Percentiles rank a stretch among this genome's conserved stretches.
phyloP scores from a whole-genome alignment of 2,797 vertebrate species.

The Philypnodon macrostomus region DNA sequence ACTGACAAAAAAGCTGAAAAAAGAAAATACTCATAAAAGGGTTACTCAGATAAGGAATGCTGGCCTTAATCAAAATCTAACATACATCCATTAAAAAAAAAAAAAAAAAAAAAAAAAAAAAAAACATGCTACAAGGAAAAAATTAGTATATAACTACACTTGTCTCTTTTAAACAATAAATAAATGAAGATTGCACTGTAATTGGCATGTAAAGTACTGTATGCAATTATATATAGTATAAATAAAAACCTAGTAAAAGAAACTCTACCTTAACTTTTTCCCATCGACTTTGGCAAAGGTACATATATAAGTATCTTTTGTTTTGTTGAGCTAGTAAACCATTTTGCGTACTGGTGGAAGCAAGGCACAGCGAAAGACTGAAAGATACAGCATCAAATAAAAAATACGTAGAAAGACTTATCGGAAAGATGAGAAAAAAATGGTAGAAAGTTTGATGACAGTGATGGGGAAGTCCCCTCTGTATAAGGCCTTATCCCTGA shows the following conservation, averaged over 20 bases:
- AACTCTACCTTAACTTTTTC: constrained; percentile 90
- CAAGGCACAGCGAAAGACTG: constrained; percentile 85
- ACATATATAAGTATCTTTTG: too few relatives aligned
- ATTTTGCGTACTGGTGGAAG: constrained; percentile 81
- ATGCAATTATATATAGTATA: constrained; percentile 99
- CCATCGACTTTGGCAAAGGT: constrained; percentile 98
- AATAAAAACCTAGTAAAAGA: constrained; percentile 98
- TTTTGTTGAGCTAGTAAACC: constrained; percentile 86
- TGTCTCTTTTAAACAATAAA: constrained; percentile 98
- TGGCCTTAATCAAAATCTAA: constrained; percentile 90
- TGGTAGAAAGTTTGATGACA: constrained; percentile 46
- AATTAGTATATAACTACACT: constrained; percentile 97
- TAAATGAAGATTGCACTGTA: constrained; percentile 99
- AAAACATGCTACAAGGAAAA: constrained; percentile 91
- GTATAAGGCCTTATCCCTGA: constrained; percentile 88
- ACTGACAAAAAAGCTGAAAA: constrained; percentile 84
- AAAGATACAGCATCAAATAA: constrained; percentile 77
- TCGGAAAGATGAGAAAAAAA: constrained; percentile 58
- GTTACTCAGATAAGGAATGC: constrained; percentile 94
- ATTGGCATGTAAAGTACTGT: constrained; percentile 99
- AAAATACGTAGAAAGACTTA: constrained; percentile 35
- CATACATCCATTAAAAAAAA: constrained; percentile 84
- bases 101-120: constrained; percentile 68
- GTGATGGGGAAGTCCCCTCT: constrained; percentile 84
- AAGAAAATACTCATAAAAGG: too few relatives aligned